Base-by-base conservation (phyloP, 1,140 invertebrate species). In the Aphelenchoides avenae region DNA sequence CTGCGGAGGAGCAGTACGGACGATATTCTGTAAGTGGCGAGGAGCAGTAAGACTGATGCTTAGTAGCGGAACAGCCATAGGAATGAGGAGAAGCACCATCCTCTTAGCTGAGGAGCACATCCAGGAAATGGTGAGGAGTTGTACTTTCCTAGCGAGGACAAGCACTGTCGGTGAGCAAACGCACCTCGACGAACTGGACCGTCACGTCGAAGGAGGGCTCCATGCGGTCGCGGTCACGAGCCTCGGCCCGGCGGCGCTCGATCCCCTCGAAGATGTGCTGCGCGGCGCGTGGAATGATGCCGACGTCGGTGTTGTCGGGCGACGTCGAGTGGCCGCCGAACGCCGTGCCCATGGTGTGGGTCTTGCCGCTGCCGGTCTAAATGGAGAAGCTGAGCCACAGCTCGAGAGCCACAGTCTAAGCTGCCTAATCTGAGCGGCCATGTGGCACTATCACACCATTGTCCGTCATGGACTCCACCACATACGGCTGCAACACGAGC, bases 311-410 rank as follows among this genome's bases (percentile, higher is more conserved):
- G 1, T 9, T 7, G 26, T 61, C 46, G 3, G 30, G 77, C 58
- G 29, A 75, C 26, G 57, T 48, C 6, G 57, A 41, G 53, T 87
- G 86, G 3, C 89, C 83, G 69, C 96, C 91, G 79, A 96, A 95
- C 0, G 89, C 91, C 4, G 92, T 96, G 20, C 94, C 94, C 94
- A 98, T 98, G 0, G 91, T 92, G 77, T 92, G 95, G 0, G 94
- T 98, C 82, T 98, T 98, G 0, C 93, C 94, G 20, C 88, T 91
- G 0, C 91, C 91, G 41, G 91, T 95, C 84, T 91, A 75, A 42
- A 71, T n/a, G n/a, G n/a, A n/a, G n/a, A n/a, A n/a, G n/a, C n/a
- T n/a, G n/a, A n/a, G n/a, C n/a, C n/a, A n/a, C n/a, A n/a, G n/a
- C n/a, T n/a, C n/a, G n/a, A n/a, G n/a, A n/a, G n/a, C n/a, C n/a